A percentile compares a stretch with the other conserved stretches of the same genome.
These are phyloP conservation scores for Eidolon helvum DNA, from an alignment of 2,113 vertebrate species.

Conservation along the genomic window DNA sequence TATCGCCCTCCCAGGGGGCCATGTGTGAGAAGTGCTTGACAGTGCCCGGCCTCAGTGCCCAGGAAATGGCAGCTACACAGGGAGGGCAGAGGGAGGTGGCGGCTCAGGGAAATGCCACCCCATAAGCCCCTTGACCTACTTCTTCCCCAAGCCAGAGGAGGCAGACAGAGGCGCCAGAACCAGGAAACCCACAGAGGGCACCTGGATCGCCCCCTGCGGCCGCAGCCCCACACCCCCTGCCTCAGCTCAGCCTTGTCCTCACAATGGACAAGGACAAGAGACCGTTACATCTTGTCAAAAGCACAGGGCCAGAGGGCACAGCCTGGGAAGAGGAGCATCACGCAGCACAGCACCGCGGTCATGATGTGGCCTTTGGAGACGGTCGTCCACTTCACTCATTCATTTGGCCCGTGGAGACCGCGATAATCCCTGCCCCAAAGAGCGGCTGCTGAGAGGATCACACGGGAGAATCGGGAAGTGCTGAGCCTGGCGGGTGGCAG, in stretches of 20 bases:
- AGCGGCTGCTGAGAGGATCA: not conserved
- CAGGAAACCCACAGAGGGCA: not conserved
- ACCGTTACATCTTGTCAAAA: fast-evolving
- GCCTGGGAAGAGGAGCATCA: not conserved
- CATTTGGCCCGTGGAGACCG: not conserved
- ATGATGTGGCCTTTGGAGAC: not conserved
- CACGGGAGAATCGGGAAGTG: fast-evolving
- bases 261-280: no score
- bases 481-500: not conserved
- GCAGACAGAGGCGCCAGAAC: not conserved
- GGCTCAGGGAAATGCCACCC: not conserved
- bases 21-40: not conserved
- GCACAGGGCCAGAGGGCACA: not conserved
- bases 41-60: not conserved
- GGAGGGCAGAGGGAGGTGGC: not conserved
- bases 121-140: not conserved
- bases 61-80: fast-evolving
- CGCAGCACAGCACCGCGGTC: no score
- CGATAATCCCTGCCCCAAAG: not conserved
- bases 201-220: not conserved
- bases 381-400: not conserved
- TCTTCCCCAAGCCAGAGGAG: not conserved
- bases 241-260: not conserved
- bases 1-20: not conserved
- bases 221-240: not conserved